Conservation (phyloP, 2,888 invertebrate species). For the Clepsis dumicolana region DNA sequence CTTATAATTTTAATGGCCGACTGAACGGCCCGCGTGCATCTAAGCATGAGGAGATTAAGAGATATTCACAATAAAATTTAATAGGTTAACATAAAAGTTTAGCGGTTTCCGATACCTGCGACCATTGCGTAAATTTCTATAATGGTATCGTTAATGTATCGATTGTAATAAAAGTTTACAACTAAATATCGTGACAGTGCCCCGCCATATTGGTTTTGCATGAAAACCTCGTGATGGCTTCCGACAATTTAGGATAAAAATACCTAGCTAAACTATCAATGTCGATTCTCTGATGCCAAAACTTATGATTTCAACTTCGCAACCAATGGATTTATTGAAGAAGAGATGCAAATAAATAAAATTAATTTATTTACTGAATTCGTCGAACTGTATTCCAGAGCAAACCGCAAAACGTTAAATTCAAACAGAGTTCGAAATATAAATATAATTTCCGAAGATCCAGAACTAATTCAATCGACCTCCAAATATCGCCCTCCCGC, state of each 20-base stretch:
- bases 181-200: conserved; percentile 32
- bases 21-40: conserved; percentile 20
- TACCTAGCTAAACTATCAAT: too few species aligned
- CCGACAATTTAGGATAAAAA: background rate
- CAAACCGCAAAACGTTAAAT: conserved; percentile 24
- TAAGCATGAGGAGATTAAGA: conserved; percentile 58
- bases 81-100: conserved; percentile 65
- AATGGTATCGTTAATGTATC: conserved; percentile 30
- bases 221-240: background rate
- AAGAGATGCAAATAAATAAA: background rate
- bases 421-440: conserved; percentile 25
- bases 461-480: conserved; percentile 44
- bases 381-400: conserved; percentile 16
- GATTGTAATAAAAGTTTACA: conserved; percentile 30
- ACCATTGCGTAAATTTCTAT: conserved; percentile 25
- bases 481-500: conserved; percentile 46
- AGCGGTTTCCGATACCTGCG: conserved; percentile 66
- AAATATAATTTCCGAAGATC: conserved; percentile 41
- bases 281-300: background rate
- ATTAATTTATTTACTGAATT: conserved; percentile 3
- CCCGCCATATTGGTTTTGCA: conserved; percentile 17
- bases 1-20: conserved; percentile 31
- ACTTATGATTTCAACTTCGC: background rate
- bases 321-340: background rate
- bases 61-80: conserved; percentile 67